Conservation (phyloP, 2,888 invertebrate genomes). For the Plutella xylostella region DNA sequence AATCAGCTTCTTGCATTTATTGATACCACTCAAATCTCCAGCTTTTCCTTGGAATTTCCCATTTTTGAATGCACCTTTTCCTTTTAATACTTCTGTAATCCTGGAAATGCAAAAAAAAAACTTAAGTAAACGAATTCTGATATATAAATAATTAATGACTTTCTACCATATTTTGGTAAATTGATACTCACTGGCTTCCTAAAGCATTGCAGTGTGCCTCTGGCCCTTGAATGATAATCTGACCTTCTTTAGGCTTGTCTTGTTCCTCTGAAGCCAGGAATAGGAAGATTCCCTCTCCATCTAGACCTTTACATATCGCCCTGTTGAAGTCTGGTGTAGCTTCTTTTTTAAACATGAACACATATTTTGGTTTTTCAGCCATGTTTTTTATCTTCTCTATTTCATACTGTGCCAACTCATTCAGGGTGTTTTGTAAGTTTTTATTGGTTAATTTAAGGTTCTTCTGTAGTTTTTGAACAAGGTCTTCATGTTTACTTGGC, state of each 20-base stretch:
- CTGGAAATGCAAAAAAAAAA: conserved; percentile 51
- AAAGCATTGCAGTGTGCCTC: conserved; percentile 64
- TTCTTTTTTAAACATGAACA: conserved; percentile 75
- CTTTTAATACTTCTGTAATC: conserved; percentile 75
- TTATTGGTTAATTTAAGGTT: conserved; percentile 75
- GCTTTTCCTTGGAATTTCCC: conserved; percentile 84
- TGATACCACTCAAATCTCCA: conserved; percentile 71
- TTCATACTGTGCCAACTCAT: conserved; percentile 79
- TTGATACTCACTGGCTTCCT: conserved; percentile 70
- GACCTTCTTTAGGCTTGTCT: conserved; percentile 66
- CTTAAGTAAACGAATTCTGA: too few species aligned
- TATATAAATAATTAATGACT: too few species aligned
- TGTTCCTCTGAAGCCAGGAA: conserved; percentile 80
- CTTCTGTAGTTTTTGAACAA: conserved; percentile 80
- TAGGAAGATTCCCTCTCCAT: conserved; percentile 68
- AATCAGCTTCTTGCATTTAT: conserved; percentile 73
- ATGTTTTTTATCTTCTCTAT: conserved; percentile 68
- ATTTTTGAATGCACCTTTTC: conserved; percentile 82
- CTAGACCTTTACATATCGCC: conserved; percentile 74
- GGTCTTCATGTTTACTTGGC: conserved; percentile 75
- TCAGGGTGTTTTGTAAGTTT: conserved; percentile 72
- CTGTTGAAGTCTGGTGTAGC: conserved; percentile 84
- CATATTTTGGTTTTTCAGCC: conserved; percentile 63
- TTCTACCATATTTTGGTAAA: not conserved
- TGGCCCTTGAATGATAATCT: conserved; percentile 67